Base-by-base conservation (phyloP, 1,140 invertebrate species). In the Zaprionus ghesquierei region DNA sequence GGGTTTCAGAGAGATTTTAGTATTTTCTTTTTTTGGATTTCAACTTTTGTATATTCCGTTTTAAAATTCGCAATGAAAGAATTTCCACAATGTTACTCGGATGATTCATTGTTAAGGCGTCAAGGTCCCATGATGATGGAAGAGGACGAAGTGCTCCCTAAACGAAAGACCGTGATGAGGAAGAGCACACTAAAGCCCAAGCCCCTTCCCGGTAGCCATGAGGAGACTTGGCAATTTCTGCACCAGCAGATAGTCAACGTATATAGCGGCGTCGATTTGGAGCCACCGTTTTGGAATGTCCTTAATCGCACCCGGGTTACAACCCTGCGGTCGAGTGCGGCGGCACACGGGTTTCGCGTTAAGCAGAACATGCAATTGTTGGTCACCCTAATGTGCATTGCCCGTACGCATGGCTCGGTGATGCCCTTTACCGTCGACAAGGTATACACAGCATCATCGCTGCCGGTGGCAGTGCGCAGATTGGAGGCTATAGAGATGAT, bases 401-500 rank as follows among this genome's bases (percentile, higher is more conserved):
- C 18, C 15, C 63, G 69, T 2, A 68, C 63, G 8, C 63, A 59
- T 23, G 63, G 69, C 0, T 54, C 2, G 0, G 33, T 27, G 3
- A 25, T 33, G 8, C 31, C 69, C 1, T 72, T 66, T 35, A 63
- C 62, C 5, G 22, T 25, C 46, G 27, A 66, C 0, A 33, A 29
- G 1, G 10, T 72, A 5, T 59, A 66, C 15, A 44, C 54, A 3
- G 13, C 18, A 18, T 53, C 69, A 1, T 9, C 46, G 2, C 3
- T 72, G 15, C 33, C 69, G 0, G 0, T 35, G 2, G 35, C 9
- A 1, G 4, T 50, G 0, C 61, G 55, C 9, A 10, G 6, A 0
- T 20, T 70, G 22, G 35, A 63, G 2, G 18, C 15, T 2, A 35
- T 69, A 2, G 69, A 72, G 0, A 3, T 9, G 20, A 35, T 13